Conservation (phyloP, 2,888 invertebrate genomes). For the Spatulosminthurus flaviceps region DNA sequence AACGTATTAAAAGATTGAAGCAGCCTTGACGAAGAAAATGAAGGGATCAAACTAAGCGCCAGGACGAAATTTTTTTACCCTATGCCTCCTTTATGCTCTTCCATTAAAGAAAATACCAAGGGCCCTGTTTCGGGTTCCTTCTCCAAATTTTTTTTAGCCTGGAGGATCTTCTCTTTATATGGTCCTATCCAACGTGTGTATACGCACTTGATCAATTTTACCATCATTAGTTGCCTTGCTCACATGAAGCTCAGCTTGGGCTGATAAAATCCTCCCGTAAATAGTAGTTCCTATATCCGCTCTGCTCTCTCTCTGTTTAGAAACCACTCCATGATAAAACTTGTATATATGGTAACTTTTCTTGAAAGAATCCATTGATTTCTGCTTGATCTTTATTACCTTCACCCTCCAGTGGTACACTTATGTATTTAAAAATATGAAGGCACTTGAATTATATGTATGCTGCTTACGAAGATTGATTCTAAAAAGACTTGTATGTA, state of each 20-base stretch:
- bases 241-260: neutral
- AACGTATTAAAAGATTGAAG: constrained; percentile 4
- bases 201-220: constrained; percentile 22
- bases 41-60: constrained; percentile 40
- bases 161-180: neutral
- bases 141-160: neutral
- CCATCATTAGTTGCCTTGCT: constrained; percentile 23
- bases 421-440: neutral
- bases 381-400: neutral
- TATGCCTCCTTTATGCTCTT: neutral
- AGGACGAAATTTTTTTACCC: constrained; percentile 34
- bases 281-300: neutral
- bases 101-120: constrained; percentile 18
- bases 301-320: neutral
- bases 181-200: neutral
- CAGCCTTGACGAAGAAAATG: constrained; percentile 27
- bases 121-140: neutral
- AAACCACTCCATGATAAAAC: neutral
- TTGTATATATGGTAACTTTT: neutral
- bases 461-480: no score
- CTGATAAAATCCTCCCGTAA: neutral
- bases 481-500: no score
- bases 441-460: no score
- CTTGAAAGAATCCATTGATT: constrained; percentile 30
- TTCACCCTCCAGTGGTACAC: neutral